Conservation (phyloP, 1,140 invertebrate species). For the Agrilus planipennis region DNA sequence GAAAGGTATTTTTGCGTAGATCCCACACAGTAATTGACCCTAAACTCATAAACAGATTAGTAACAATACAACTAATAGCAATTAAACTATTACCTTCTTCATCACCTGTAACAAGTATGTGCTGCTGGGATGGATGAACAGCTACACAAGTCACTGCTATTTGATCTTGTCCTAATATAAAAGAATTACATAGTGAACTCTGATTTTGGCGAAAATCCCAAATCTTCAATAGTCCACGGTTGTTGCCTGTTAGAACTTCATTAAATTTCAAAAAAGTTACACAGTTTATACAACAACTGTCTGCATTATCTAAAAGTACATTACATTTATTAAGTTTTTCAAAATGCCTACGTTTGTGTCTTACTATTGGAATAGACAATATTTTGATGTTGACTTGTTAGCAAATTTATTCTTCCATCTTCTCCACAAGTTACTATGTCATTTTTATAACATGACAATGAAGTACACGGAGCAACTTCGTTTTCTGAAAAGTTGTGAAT, state of each 20-base stretch:
- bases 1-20: slow-evolving; percentile 65
- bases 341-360: neutral
- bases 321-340: neutral
- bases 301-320: slow-evolving; percentile 50
- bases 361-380: slow-evolving; percentile 50
- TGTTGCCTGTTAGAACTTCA: slow-evolving; percentile 71
- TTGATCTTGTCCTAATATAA: slow-evolving; percentile 54
- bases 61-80: no score
- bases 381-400: slow-evolving; percentile 48
- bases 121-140: slow-evolving; percentile 74
- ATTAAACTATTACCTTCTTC: slow-evolving; percentile 57
- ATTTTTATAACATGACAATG: slow-evolving; percentile 52
- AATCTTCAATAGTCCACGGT: slow-evolving; percentile 74
- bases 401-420: slow-evolving; percentile 64
- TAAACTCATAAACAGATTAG: no score
- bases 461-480: slow-evolving; percentile 50
- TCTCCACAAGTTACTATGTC: slow-evolving; percentile 69
- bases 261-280: slow-evolving; percentile 66
- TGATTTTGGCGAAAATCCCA: slow-evolving; percentile 61
- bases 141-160: slow-evolving; percentile 58
- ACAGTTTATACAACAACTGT: slow-evolving; percentile 68
- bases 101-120: slow-evolving; percentile 70
- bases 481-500: slow-evolving; percentile 51
- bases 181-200: slow-evolving; percentile 46
- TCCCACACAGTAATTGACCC: slow-evolving; percentile 79